phyloP scores from a whole-genome alignment of 2,113 vertebrate genomes.

The Melospiza georgiana region DNA sequence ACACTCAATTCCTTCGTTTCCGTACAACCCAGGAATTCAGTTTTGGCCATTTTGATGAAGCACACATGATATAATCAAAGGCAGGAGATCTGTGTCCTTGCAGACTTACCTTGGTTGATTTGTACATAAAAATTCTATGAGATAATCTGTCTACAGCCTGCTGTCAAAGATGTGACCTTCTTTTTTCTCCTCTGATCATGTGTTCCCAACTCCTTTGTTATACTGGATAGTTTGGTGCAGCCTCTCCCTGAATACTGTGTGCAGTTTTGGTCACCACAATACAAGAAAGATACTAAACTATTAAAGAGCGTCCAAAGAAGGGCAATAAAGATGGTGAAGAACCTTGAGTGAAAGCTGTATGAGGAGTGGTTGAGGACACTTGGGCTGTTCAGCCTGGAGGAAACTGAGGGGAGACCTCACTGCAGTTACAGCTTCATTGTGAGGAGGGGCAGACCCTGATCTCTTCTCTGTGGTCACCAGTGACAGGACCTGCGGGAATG shows the following conservation, averaged over 20 bases:
- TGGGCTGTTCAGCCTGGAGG: neutral
- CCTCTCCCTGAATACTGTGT: neutral
- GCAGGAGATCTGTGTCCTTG: neutral
- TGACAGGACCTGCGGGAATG: neutral
- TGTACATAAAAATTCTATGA: neutral
- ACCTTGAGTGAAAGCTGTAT: rapidly evolving
- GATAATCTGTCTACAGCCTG: neutral
- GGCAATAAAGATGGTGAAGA: neutral
- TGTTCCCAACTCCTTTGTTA: neutral
- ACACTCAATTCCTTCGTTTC: neutral
- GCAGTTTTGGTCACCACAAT: neutral
- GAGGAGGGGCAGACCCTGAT: neutral
- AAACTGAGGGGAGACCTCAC: neutral
- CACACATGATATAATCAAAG: neutral
- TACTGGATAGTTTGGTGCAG: neutral
- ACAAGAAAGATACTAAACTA: neutral
- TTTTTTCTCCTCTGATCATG: neutral
- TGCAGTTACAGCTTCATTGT: neutral
- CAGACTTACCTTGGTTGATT: neutral
- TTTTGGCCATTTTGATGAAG: neutral
- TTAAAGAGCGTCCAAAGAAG: neutral
- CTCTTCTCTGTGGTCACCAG: neutral
- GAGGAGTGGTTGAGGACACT: neutral
- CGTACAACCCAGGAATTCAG: neutral
- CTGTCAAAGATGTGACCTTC: neutral